phyloP scores from a whole-genome alignment of 2,888 invertebrate genomes.

The Siphlonurus alternatus region DNA sequence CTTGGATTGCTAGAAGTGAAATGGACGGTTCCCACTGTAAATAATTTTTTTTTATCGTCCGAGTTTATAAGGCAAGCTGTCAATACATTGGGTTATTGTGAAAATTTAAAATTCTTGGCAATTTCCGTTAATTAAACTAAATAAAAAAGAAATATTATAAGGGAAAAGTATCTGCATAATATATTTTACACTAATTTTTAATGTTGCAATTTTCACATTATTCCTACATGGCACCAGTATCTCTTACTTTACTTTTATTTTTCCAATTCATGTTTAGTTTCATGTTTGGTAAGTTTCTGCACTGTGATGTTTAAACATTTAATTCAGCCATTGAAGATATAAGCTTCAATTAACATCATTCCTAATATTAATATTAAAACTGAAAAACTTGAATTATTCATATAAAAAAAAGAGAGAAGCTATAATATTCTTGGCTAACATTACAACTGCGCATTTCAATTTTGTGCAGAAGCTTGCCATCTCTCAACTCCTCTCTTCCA shows the following conservation, averaged over 20 bases:
- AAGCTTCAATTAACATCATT: not conserved
- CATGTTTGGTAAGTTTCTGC: not conserved
- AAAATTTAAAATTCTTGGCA: conserved; percentile 9
- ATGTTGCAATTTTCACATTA: not conserved
- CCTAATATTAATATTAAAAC: not conserved
- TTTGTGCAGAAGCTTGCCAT: conserved; percentile 13
- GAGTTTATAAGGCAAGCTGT: conserved; percentile 15
- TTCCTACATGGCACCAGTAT: not conserved
- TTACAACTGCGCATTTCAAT: conserved; percentile 5
- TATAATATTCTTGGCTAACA: not conserved
- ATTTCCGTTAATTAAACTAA: not conserved
- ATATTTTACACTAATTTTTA: not conserved
- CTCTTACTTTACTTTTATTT: not conserved
- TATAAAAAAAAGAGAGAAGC: not conserved
- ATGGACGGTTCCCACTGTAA: conserved; percentile 15
- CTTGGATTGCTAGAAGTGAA: conserved; percentile 12
- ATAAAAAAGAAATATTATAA: conserved; percentile 5
- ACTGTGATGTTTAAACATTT: not conserved
- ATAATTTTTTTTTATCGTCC: conserved; percentile 7
- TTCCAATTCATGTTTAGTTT: no score
- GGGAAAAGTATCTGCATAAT: not conserved
- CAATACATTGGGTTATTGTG: conserved; percentile 10
- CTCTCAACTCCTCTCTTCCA: conserved; percentile 7
- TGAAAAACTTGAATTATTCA: not conserved
- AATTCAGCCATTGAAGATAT: not conserved